Base-by-base conservation (phyloP, 2,888 invertebrate genomes). In the Rhingia campestris region DNA sequence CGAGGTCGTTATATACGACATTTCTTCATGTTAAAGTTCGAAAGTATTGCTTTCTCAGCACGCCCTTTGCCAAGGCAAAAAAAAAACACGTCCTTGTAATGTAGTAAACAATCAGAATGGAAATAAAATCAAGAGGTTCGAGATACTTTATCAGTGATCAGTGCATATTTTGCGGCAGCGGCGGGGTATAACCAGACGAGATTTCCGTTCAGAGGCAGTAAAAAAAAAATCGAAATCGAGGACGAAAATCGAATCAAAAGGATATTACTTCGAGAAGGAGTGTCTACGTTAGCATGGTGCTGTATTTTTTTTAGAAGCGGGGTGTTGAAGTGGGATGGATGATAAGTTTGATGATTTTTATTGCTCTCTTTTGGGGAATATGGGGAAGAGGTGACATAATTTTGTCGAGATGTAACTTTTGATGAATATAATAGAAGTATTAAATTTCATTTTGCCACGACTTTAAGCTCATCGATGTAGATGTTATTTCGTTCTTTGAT, bases 31-130 rank as follows among this genome's bases (percentile, higher is more conserved):
- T n/a, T 45, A 32, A 51, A 45, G 51, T 47, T 43, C 14, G 10
- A 32, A 4, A 14, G 33, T 35, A 4, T 51, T 10, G 6, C 22
- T 7, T 43, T 35, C 61, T 35, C 30, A 51, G 41, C 49, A 12
- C 5, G 22, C 12, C 32, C 10, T 43, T 43, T 37, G 56, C 41
- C 10, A 12, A 53, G 47, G 22, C 22, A 22, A 22, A 22, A 22
- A 22, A 22, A 59, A 45, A 76, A 61, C 76, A 76, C 67, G 76
- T 76, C 53, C 39, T 69, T 39, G 53, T 39, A 32, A 47, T 32
- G 61, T 37, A 61, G 76, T 67, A 76, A 76, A 76, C 76, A 76
- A 76, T 76, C 47, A 39, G 51, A 76, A 76, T 76, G 61, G 67
- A 76, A 76, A 76, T 76, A 54, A 76, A 76, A 76, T 76, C 67